Conservation (phyloP, 2,888 invertebrate genomes). For the Pammene aurita region DNA sequence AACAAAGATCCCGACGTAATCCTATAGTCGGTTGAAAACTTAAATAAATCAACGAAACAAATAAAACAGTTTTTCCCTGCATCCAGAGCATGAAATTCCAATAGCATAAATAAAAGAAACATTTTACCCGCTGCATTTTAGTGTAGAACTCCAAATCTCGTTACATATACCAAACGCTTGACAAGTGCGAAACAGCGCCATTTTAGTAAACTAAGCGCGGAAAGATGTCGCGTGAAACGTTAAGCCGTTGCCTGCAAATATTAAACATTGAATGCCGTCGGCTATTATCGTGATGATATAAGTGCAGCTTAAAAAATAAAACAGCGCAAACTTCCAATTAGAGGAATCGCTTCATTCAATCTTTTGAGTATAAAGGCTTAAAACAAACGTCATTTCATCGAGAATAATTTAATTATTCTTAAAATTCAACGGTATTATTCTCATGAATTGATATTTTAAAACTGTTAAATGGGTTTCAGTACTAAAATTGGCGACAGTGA, state of each 20-base stretch:
- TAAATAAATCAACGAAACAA: too few relatives aligned
- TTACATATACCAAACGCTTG: slow-evolving; percentile 22
- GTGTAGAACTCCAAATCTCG: slow-evolving; percentile 13
- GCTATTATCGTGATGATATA: slow-evolving; percentile 22
- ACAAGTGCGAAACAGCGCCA: slow-evolving; percentile 12
- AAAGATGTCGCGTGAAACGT: slow-evolving; percentile 33
- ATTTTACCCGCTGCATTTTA: slow-evolving; percentile 8
- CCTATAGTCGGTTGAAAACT: too few relatives aligned
- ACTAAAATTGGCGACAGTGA: too few relatives aligned
- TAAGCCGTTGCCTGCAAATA: slow-evolving; percentile 27
- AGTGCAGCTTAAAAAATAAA: slow-evolving; percentile 21
- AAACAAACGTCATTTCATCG: neutral
- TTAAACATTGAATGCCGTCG: slow-evolving; percentile 35
- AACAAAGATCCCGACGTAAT: too few relatives aligned
- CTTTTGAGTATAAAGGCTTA: slow-evolving; percentile 3
- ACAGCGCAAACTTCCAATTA: neutral
- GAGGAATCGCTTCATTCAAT: neutral
- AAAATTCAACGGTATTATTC: neutral
- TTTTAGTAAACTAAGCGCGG: slow-evolving; percentile 29
- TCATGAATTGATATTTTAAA: neutral
- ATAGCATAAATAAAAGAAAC: slow-evolving; percentile 3
- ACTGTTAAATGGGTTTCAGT: too few relatives aligned
- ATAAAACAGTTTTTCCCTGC: neutral
- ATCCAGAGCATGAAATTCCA: neutral
- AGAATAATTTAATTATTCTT: neutral